These are phyloP conservation scores for Cavia porcellus DNA, from an alignment of 2,113 vertebrate species.

Conservation along the genomic window DNA sequence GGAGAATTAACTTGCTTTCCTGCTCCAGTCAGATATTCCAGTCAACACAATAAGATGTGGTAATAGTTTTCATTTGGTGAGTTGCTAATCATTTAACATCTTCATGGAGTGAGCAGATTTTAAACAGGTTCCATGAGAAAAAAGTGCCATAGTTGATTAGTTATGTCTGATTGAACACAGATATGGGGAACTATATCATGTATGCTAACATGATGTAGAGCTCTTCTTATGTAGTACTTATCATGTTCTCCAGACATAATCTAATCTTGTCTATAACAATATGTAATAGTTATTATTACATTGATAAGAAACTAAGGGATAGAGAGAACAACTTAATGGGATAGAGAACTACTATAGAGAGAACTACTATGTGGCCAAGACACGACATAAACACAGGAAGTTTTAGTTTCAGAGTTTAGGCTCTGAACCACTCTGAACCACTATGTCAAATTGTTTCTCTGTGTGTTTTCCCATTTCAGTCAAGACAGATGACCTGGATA, in stretches of 20 bases:
- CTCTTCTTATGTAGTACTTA: neutral
- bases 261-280: neutral
- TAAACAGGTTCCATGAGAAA: neutral
- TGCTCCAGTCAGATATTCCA: neutral
- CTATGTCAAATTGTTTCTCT: neutral
- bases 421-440: neutral
- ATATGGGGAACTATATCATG: too few species aligned
- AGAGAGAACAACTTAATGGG: neutral
- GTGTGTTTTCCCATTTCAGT: neutral
- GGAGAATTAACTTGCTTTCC: neutral
- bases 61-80: slow-evolving; percentile 10
- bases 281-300: neutral
- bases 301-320: slow-evolving; percentile 4
- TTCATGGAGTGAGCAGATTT: neutral
- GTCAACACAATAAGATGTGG: neutral
- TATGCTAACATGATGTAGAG: neutral
- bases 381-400: slow-evolving; percentile 21
- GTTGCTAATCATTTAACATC: neutral
- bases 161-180: neutral
- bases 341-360: too few species aligned
- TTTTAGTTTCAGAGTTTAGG: neutral
- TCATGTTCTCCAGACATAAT: neutral
- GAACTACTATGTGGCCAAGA: neutral
- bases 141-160: neutral
- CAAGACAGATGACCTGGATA: neutral